Conservation (phyloP, 2,888 invertebrate species). For the Punctoribates punctum region DNA sequence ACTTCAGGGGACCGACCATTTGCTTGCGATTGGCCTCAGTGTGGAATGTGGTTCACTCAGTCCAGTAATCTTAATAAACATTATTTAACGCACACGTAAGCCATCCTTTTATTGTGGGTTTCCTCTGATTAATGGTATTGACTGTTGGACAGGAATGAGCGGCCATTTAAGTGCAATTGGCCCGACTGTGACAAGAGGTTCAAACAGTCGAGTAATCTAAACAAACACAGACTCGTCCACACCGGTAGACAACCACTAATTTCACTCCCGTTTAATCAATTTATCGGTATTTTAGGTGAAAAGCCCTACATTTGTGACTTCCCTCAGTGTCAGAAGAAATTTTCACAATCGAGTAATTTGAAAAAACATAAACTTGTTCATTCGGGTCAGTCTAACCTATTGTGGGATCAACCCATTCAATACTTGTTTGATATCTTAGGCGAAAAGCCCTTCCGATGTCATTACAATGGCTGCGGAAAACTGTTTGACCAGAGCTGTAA, state of each 20-base stretch:
- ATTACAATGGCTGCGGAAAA: slow-evolving; percentile 36
- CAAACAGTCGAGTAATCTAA: slow-evolving; percentile 40
- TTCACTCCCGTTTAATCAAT: neutral
- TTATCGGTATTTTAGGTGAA: slow-evolving; percentile 24
- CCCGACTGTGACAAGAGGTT: slow-evolving; percentile 42
- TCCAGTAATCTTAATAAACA: slow-evolving; percentile 42
- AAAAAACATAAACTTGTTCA: slow-evolving; percentile 43
- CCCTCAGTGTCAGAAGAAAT: slow-evolving; percentile 39
- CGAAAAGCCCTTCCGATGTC: slow-evolving; percentile 39
- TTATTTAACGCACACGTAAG: slow-evolving; percentile 39
- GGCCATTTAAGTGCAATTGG: slow-evolving; percentile 41
- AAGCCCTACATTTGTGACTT: slow-evolving; percentile 42
- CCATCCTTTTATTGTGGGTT: neutral
- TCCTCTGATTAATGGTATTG: neutral
- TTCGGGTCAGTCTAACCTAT: slow-evolving; percentile 37
- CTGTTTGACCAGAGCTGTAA: slow-evolving; percentile 41
- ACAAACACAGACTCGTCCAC: slow-evolving; percentile 42
- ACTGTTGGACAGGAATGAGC: neutral
- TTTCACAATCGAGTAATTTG: slow-evolving; percentile 41
- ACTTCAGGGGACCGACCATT: slow-evolving; percentile 61
- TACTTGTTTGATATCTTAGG: neutral
- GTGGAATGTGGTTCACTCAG: slow-evolving; percentile 78
- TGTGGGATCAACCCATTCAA: neutral
- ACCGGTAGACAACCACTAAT: slow-evolving; percentile 18
- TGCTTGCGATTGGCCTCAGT: slow-evolving; percentile 76